phyloP scores from a whole-genome alignment of 2,113 vertebrate species.

The Bombycilla garrulus region DNA sequence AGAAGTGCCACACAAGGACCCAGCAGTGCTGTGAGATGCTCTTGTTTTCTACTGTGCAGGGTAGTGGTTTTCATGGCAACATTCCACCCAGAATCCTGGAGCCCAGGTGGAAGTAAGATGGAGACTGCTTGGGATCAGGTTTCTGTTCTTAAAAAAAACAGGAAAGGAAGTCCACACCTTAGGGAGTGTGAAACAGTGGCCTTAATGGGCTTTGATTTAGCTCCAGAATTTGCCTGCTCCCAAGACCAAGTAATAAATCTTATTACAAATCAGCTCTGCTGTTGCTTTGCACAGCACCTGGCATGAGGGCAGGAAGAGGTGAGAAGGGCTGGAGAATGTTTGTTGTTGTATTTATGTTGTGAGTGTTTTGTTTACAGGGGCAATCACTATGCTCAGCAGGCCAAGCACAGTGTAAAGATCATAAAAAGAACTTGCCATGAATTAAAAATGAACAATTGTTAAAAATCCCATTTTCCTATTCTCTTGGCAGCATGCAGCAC shows the following conservation, averaged over 20 bases:
- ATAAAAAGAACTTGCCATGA: constrained; percentile 24
- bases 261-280: neutral
- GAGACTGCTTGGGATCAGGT: neutral
- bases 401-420: neutral
- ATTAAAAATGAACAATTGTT: constrained; percentile 47
- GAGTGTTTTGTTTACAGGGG: constrained; percentile 32
- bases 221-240: neutral
- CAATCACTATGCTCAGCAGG: neutral
- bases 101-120: neutral
- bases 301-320: neutral
- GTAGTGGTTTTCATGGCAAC: neutral
- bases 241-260: neutral
- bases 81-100: neutral
- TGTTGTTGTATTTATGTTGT: neutral
- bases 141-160: neutral
- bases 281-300: neutral
- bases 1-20: neutral
- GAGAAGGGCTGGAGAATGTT: neutral
- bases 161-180: neutral
- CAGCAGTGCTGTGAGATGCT: neutral
- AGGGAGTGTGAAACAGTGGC: neutral
- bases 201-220: neutral
- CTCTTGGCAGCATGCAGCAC: neutral
- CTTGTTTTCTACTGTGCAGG: neutral
- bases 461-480: neutral